Evolutionary conservation across 2,113 vertebrate genomes (phyloP).

Genomic region (Xiphorhynchus elegans): DNA sequence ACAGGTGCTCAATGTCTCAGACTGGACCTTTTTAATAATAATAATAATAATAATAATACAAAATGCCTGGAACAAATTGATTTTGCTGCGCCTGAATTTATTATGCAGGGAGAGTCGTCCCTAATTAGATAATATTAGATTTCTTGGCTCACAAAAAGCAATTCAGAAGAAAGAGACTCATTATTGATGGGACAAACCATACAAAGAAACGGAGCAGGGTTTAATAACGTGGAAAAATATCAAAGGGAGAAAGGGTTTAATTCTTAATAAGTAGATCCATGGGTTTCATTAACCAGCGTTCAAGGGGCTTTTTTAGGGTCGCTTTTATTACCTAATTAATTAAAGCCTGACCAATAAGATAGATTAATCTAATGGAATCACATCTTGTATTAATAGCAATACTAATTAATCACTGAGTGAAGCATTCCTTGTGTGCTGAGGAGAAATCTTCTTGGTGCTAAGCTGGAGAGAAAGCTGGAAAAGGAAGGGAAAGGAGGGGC

Average conservation of each 20-base stretch:
- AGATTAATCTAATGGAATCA: slow-evolving; percentile 57
- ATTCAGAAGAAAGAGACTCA: slow-evolving; percentile 41
- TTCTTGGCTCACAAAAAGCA: slow-evolving; percentile 28
- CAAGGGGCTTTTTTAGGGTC: slow-evolving; percentile 18
- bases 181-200: slow-evolving; percentile 48
- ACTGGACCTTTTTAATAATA: not conserved
- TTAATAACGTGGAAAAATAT: slow-evolving; percentile 63
- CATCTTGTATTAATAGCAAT: slow-evolving; percentile 64
- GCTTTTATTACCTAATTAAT: slow-evolving; percentile 73
- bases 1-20: not conserved
- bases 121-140: slow-evolving; percentile 51
- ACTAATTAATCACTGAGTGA: slow-evolving; percentile 71
- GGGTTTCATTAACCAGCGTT: slow-evolving; percentile 62
- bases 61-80: not conserved
- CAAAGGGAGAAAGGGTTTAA: slow-evolving; percentile 56
- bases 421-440: slow-evolving; percentile 6
- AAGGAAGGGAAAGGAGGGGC: not conserved
- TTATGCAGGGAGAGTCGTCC: slow-evolving; percentile 32
- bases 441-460: not conserved
- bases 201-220: slow-evolving; percentile 40
- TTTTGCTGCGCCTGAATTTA: not conserved
- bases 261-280: slow-evolving; percentile 70
- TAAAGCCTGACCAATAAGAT: slow-evolving; percentile 64
- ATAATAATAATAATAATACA: not conserved
- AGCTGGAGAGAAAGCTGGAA: not conserved